phyloP scores from a whole-genome alignment of 2,113 vertebrate genomes.

The Etheostoma spectabile region DNA sequence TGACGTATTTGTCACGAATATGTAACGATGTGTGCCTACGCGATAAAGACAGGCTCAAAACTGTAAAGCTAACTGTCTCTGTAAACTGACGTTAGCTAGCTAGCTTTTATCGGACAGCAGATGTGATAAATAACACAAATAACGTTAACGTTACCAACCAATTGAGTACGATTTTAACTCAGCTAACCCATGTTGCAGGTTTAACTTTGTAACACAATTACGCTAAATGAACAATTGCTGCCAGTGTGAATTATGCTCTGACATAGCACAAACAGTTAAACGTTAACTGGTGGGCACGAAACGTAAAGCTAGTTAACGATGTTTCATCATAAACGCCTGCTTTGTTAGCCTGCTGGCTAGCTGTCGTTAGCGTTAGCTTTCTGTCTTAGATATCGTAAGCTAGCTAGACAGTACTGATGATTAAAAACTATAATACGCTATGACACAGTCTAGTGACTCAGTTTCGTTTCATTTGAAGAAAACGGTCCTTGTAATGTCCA shows the following conservation, averaged over 20 bases:
- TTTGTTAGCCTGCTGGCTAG: constrained; percentile 66
- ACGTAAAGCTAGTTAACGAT: constrained; percentile 1
- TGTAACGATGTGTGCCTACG: background rate
- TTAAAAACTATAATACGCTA: background rate
- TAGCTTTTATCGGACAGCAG: background rate
- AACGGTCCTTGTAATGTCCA: background rate
- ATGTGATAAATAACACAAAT: background rate
- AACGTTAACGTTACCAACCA: too few relatives aligned
- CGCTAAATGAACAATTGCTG: background rate
- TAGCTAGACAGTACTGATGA: background rate
- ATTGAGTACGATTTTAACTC: background rate
- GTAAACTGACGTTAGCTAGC: background rate
- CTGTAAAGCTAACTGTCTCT: too few relatives aligned
- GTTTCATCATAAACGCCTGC: constrained; percentile 42
- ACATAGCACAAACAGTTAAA: too few relatives aligned
- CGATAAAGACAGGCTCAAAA: background rate
- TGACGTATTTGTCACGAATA: background rate
- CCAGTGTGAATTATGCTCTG: background rate
- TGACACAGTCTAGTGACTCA: background rate
- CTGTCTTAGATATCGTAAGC: background rate
- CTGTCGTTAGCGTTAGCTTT: constrained; percentile 46
- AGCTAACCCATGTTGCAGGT: constrained; percentile 63
- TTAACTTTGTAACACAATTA: background rate
- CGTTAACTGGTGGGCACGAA: background rate
- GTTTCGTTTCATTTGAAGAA: background rate